Conservation (phyloP, 2,113 vertebrate species). For the Leptodactylus fuscus region DNA sequence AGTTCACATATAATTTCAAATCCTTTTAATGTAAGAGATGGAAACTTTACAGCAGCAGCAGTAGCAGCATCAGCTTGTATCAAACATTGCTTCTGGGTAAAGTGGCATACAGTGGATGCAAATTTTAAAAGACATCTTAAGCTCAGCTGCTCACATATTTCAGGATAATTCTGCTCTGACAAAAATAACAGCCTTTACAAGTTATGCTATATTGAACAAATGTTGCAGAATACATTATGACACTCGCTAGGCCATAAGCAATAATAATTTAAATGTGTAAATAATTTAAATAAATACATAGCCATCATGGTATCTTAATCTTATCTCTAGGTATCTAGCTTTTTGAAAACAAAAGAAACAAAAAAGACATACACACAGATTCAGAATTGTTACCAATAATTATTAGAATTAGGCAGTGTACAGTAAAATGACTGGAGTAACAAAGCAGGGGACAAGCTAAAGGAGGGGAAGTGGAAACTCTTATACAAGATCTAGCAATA, state of each 20-base stretch:
- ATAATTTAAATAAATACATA: constrained; percentile 22
- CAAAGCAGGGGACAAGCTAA: too few relatives aligned
- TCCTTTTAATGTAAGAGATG: constrained; percentile 29
- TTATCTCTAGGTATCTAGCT: not conserved
- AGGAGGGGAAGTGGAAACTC: too few relatives aligned
- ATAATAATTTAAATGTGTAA: constrained; percentile 23
- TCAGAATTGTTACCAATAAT: too few relatives aligned
- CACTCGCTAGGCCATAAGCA: constrained; percentile 8
- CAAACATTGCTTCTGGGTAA: constrained; percentile 43
- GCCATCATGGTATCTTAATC: not conserved
- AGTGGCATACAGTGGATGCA: constrained; percentile 41
- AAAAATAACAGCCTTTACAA: constrained; percentile 44
- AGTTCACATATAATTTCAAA: constrained; percentile 35
- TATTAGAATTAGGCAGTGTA: too few relatives aligned
- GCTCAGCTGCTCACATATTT: constrained; percentile 52
- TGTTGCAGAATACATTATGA: constrained; percentile 22
- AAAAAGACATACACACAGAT: too few relatives aligned
- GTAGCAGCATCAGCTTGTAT: constrained; percentile 46
- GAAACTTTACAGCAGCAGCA: constrained; percentile 34
- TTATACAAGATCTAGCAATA: too few relatives aligned
- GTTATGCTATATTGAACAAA: constrained; percentile 23
- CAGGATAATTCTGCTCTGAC: constrained; percentile 45
- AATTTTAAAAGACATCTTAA: constrained; percentile 54
- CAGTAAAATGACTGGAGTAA: too few relatives aligned
- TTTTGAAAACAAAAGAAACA: too few relatives aligned